Conservation (phyloP, 2,888 invertebrate genomes). For the Lithosia quadra region DNA sequence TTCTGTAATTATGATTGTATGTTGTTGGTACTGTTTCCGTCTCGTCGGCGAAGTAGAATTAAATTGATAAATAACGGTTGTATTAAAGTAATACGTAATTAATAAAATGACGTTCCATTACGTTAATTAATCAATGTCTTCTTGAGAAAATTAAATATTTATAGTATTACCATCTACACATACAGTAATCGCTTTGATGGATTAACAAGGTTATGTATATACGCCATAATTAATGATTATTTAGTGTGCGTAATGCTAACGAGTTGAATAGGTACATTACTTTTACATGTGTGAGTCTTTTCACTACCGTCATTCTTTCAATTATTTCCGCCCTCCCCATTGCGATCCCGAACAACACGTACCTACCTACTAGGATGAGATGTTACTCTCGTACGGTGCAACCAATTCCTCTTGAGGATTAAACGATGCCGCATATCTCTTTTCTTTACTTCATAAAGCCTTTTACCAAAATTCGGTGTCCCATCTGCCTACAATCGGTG, state of each 20-base stretch:
- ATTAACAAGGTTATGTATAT: not conserved
- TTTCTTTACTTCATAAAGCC: not conserved
- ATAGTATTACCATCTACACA: not conserved
- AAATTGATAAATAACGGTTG: not conserved
- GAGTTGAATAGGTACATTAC: not conserved
- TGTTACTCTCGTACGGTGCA: no score
- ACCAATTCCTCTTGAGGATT: not conserved
- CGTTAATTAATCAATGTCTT: not conserved
- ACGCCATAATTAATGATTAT: not conserved
- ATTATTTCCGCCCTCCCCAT: not conserved
- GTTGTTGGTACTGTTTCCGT: not conserved
- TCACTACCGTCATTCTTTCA: no score
- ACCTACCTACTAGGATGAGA: not conserved
- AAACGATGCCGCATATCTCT: not conserved
- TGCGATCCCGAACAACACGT: not conserved
- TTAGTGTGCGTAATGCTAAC: not conserved
- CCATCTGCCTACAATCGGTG: no score
- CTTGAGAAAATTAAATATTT: constrained; percentile 1
- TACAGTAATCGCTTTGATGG: not conserved
- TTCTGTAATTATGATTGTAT: not conserved
- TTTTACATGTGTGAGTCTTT: no score
- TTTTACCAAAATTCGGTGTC: no score
- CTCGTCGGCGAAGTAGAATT: not conserved
- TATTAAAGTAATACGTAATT: not conserved
- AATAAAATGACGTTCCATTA: not conserved